Evolutionary conservation across 37 sponge, comb jelly and placozoan species (phyloP), one percentile per base, ranked within the genome.

Genomic region (Axinella damicornis): DNA sequence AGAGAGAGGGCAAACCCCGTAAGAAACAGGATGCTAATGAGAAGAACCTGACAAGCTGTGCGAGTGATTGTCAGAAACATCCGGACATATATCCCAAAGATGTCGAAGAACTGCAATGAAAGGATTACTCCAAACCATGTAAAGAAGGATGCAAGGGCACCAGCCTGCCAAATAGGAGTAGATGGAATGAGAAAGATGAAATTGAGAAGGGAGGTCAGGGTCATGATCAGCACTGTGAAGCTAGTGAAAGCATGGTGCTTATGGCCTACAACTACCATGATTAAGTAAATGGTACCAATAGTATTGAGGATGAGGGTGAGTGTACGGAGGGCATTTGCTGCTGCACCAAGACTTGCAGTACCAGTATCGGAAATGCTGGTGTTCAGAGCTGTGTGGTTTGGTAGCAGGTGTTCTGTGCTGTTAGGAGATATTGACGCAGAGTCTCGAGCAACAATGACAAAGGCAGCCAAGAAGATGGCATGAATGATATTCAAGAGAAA

Each of bases 61-160:
- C 82, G 72, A 5, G 94, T 78, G 36, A 97, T 87, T 14, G 87
- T 75, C 27, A 93, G 34, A 57, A 97, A 86, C 98, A 97, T 97
- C 41, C 86, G 79, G 32, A 92, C 82, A 70, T 97, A 97, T 34
- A 92, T 71, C 17, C 96, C 98, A 81, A 96, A 89, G 4, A 89
- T 15, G 37, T 88, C 92, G 69, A 88, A 97, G 25, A 76, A 80
- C 39, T 87, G 85, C 0, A 95, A 16, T 61, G 57, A 60, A 24
- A 97, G 71, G 11, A 90, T 39, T 15, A 97, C 61, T 13, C 91
- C 71, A 34, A 97, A 82, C 98, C 96, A 97, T 15, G 77, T 33
- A 36, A 92, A 90, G 65, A 92, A 90, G 12, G 90, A 28, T 16
- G 93, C 95, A 17, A 95, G 31, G 36, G 94, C 91, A 30, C 93